Conservation (phyloP, 2,888 invertebrate species). For the Synergus itoensis region DNA sequence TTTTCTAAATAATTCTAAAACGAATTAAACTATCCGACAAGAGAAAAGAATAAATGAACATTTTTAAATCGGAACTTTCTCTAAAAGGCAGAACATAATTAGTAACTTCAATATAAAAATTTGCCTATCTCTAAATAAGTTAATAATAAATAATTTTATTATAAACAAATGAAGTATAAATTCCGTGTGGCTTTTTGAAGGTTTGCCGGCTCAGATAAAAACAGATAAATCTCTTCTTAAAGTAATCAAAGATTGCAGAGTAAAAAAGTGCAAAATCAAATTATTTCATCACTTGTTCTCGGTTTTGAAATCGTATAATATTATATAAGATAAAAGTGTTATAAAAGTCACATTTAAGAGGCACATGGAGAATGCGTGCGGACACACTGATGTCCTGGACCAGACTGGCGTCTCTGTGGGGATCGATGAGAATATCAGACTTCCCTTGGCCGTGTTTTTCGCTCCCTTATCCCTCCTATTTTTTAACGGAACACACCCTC, state of each 20-base stretch:
- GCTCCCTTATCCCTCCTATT: constrained; percentile 46
- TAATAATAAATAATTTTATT: neutral
- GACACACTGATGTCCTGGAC: constrained; percentile 70
- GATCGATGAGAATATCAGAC: constrained; percentile 69
- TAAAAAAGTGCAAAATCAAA: neutral
- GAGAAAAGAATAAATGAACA: neutral
- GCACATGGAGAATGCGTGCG: constrained; percentile 45
- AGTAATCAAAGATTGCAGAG: constrained; percentile 1
- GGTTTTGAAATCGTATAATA: neutral
- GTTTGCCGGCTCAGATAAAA: neutral
- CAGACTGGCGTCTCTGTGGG: constrained; percentile 72
- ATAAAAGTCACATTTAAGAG: constrained; percentile 25
- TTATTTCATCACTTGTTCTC: neutral
- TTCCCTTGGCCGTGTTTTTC: constrained; percentile 51
- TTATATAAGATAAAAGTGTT: constrained; percentile 12
- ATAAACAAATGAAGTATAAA: neutral
- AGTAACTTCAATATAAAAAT: neutral
- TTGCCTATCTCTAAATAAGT: neutral
- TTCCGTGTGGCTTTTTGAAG: neutral
- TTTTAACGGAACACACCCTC: constrained; percentile 49
- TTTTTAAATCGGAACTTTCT: neutral
- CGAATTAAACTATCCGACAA: neutral
- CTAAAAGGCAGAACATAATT: neutral
- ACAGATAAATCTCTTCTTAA: neutral
- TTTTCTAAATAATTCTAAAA: neutral